These are phyloP conservation scores for Scaptomyza caliginosa DNA, from an alignment of 2,888 invertebrate species.

Conservation along the genomic window DNA sequence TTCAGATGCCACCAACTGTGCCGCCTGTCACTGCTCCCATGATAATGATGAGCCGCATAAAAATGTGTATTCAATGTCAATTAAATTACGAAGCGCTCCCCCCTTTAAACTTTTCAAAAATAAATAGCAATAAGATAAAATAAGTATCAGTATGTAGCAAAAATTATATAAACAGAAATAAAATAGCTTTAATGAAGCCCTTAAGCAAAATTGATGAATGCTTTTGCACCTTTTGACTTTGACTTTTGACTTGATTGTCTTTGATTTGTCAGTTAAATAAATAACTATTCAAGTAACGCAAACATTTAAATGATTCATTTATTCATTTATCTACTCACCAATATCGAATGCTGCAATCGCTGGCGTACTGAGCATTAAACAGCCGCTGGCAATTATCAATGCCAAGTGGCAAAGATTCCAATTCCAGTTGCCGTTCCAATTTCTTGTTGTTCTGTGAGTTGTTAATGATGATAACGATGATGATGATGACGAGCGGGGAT, in stretches of 20 bases:
- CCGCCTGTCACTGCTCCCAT: conserved; percentile 48
- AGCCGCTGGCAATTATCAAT: conserved; percentile 71
- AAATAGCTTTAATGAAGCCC: conserved; percentile 28
- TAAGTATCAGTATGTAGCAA: not conserved
- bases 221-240: conserved; percentile 50
- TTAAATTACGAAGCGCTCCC: conserved; percentile 64
- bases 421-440: conserved; percentile 43
- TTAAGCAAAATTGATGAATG: conserved; percentile 46
- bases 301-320: conserved; percentile 1
- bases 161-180: conserved; percentile 5
- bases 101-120: conserved; percentile 2
- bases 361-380: conserved; percentile 72
- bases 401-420: conserved; percentile 70
- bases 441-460: conserved; percentile 39
- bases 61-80: conserved; percentile 77
- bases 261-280: conserved; percentile 30
- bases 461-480: conserved; percentile 36
- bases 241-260: conserved; percentile 33
- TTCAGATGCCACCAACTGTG: conserved; percentile 49
- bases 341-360: conserved; percentile 78
- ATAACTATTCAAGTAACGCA: not conserved
- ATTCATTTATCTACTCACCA: conserved; percentile 68
- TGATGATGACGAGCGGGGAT: conserved; percentile 42
- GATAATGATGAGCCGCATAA: conserved; percentile 65
- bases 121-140: conserved; percentile 3